A percentile compares a stretch with the other conserved stretches of the same genome.
These are phyloP conservation scores for Acrocephalus scirpaceus DNA, from an alignment of 2,797 vertebrate genomes.

Conservation along the genomic window DNA sequence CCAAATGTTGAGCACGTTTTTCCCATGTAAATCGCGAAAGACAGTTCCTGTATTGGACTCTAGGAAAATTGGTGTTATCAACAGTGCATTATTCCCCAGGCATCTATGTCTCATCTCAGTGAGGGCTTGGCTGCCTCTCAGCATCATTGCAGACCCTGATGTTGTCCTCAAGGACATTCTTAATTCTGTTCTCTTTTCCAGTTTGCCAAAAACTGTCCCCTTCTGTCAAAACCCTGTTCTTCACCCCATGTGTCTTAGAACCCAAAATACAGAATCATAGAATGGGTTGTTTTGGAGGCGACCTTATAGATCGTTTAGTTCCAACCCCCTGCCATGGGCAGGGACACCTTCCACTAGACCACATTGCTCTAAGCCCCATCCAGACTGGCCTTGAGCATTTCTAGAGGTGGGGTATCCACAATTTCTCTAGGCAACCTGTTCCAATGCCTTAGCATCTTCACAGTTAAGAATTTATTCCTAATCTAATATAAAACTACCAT, in stretches of 20 bases:
- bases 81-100: not conserved
- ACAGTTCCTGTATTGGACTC: not conserved
- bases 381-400: not conserved
- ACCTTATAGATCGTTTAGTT: not conserved
- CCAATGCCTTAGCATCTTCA: not conserved
- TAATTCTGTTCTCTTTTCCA: not conserved
- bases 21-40: not conserved
- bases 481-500: not conserved
- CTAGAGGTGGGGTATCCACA: no score
- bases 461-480: not conserved
- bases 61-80: not conserved
- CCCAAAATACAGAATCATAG: not conserved
- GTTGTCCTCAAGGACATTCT: not conserved
- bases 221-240: not conserved
- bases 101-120: not conserved
- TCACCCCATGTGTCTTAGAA: not conserved
- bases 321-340: fast-evolving
- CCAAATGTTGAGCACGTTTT: not conserved
- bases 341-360: not conserved
- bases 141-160: not conserved
- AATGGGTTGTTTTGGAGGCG: not conserved
- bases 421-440: not conserved
- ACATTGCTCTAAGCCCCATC: not conserved
- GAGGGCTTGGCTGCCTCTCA: not conserved
- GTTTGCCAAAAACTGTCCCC: not conserved